phyloP scores from a whole-genome alignment of 2,113 vertebrate genomes.

The Fukomys damarensis region DNA sequence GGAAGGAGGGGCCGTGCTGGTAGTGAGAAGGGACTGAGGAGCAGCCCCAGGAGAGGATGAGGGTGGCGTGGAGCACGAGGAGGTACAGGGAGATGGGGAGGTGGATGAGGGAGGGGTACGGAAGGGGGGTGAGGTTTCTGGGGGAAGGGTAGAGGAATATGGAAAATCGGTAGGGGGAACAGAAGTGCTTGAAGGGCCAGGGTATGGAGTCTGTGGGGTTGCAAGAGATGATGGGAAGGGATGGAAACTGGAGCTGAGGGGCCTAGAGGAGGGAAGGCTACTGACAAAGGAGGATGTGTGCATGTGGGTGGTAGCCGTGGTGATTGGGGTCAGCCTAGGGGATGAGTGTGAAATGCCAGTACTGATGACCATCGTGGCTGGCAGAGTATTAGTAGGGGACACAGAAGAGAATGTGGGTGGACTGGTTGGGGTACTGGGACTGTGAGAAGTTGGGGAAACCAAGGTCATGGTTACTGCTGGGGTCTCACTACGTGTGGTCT shows the following conservation, averaged over 20 bases:
- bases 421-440: background rate
- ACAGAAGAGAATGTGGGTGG: background rate
- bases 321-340: rapidly evolving
- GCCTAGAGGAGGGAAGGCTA: background rate
- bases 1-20: rapidly evolving
- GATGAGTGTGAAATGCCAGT: no score
- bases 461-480: rapidly evolving
- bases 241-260: rapidly evolving
- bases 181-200: rapidly evolving
- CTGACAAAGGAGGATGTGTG: rapidly evolving
- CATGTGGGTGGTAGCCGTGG: rapidly evolving
- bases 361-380: background rate
- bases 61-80: rapidly evolving
- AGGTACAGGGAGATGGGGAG: rapidly evolving
- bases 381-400: background rate
- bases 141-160: rapidly evolving
- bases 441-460: background rate
- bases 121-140: rapidly evolving
- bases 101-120: rapidly evolving
- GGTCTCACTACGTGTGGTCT: background rate
- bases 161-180: rapidly evolving
- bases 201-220: rapidly evolving
- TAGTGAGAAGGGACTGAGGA: rapidly evolving
- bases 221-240: rapidly evolving
- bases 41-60: rapidly evolving